Evolutionary conservation across 2,888 invertebrate genomes (phyloP), one percentile per base, ranked within the genome.

Genomic region (Mongoloraphidia duomilia): DNA sequence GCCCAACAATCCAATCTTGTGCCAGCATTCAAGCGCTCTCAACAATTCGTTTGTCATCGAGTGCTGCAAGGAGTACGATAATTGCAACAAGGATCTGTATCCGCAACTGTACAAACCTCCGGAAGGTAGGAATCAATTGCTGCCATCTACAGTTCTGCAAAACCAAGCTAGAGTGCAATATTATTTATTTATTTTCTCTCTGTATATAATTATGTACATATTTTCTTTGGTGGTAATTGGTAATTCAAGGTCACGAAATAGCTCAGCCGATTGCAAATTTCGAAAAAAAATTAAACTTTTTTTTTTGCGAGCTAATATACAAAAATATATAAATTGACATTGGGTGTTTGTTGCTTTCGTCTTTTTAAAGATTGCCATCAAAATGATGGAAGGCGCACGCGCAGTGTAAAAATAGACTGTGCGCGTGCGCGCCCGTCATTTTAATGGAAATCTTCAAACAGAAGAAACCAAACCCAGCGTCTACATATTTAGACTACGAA

Each of bases 1-100:
- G 68, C 76, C 77, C 71, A 81, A 82, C 75, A 84, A 85, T 69
- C 83, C 84, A 70, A 77, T 86, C 77, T 76, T 82, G 76, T 87
- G 87, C 77, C 80, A 82, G 73, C 76, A 79, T 70, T 78, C 81
- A 70, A 78, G 77, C 72, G 75, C 76, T 72, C 75, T 76, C 72
- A 84, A 83, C 75, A 79, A 79, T 65, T 77, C 82, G 61, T 80
- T 83, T 76, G 79, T 79, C 73, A 82, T 85, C 75, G 76, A 79
- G 67, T 88, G 87, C 80, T 88, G 88, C 79, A 79, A 80, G 69
- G 73, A 80, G 64, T 74, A 76, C 74, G 67, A 69, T 60, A 80
- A 79, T 79, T 86, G 86, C 79, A 86, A 86, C 74, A 74, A 70
- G 63, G 72, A 75, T 62, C 75, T 84, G 70, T 76, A 71, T 65